Evolutionary conservation across 1,140 invertebrate genomes (phyloP).

Genomic region (Anoplophora glabripennis): DNA sequence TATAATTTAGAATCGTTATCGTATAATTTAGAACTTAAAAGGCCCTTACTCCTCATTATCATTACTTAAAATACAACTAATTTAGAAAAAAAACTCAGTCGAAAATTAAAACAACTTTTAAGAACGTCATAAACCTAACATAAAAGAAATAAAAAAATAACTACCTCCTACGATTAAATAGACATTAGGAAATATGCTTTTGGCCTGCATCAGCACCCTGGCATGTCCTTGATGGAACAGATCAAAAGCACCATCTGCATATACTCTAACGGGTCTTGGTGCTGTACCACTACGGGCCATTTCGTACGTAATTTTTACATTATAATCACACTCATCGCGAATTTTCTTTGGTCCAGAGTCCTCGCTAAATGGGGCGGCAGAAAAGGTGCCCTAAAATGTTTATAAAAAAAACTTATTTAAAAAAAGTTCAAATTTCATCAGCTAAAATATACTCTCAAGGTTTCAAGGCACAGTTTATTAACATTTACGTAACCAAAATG

Average conservation of each 20-base stretch:
- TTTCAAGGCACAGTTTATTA: no score
- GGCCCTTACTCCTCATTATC: no score
- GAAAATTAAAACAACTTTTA: neutral
- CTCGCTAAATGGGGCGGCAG: conserved; percentile 84
- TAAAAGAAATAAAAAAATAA: conserved; percentile 36
- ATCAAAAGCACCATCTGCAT: conserved; percentile 98
- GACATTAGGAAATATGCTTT: conserved; percentile 94
- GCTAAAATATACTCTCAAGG: no score
- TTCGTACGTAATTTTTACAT: conserved; percentile 76
- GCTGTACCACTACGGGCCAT: conserved; percentile 76
- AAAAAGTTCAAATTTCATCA: no score
- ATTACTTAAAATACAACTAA: no score
- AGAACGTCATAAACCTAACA: neutral
- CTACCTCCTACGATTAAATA: conserved; percentile 98
- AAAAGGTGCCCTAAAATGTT: conserved; percentile 68
- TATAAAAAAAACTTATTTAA: neutral
- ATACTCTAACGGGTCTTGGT: conserved; percentile 80
- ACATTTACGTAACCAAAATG: no score
- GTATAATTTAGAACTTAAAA: no score
- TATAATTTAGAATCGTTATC: no score
- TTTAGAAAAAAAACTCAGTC: no score
- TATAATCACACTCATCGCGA: conserved; percentile 79
- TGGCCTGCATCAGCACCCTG: conserved; percentile 94
- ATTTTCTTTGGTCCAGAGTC: conserved; percentile 78
- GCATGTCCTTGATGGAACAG: conserved; percentile 98